Base-by-base conservation (phyloP, 2,797 vertebrate genomes). In the Intellagama lesueurii region DNA sequence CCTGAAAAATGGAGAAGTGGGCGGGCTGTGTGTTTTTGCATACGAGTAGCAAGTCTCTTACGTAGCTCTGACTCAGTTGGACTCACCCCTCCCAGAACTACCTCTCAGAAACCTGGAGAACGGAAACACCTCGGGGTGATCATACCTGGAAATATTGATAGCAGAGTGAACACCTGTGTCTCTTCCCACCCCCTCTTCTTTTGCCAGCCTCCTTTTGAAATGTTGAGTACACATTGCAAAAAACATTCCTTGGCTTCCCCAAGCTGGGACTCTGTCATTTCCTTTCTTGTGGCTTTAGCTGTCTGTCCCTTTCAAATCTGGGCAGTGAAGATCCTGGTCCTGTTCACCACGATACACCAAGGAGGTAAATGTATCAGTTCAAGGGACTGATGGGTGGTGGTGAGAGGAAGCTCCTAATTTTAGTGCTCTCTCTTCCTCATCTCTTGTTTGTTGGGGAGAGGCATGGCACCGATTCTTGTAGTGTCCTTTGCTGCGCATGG, bases 111-210 rank as follows among this genome's bases (percentile, higher is more conserved):
- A 49, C 78, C 16, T 7, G 32, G 77, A 14, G 4, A 52, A 52
- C 4, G 3, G 75, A 76, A 1, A 7, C 1, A 3, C 28, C 11
- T 47, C 12, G 24, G 22, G 24, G 4, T 84, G 49, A 73, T 73
- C 49, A 2, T 30, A 14, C 1, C 35, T 32, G 30, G 68, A 66
- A 84, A 26, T 77, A 22, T 17, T 87, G 89, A 73, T 73, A 84
- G 66, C 16, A 30, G 47, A 14, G 49, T 12, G 8, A 73, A 66
- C 89, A 87, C 40, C 89, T 90, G 89, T 40, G 2, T 47, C 7
- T 22, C 1, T 90, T 90, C 89, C 75, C 89, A 90, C 28, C 26
- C 1, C 11, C 44, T 30, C 0, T 32, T 64, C 73, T 26, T 22
- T 40, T 60, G 47, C 47, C 35, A 3, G 68, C 49, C 44, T n/a